Evolutionary conservation across 2,888 invertebrate species (phyloP), one percentile per base, ranked within the genome.

Genomic region (Mythimna pallens): DNA sequence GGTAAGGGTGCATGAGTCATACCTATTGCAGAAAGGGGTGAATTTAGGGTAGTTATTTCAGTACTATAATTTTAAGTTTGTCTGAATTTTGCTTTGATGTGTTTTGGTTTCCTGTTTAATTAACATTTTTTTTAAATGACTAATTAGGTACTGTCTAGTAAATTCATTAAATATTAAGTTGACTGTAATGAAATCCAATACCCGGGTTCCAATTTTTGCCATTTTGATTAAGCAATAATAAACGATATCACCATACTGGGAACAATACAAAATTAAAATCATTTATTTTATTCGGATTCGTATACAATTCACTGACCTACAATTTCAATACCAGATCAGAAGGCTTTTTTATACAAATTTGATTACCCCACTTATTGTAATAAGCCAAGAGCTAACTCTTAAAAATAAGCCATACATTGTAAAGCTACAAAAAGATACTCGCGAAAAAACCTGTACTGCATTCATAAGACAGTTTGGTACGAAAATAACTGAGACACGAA

Each of bases 401-500:
- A 36, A 40, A 66, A 54, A 61, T 25, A 47, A n/a, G 22, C 61
- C 14, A 25, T 55, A 55, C 34, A 67, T 61, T 50, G 36, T 52
- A 43, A 14, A 22, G 47, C 22, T 20, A 25, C 66, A 78, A 80
- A 65, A 78, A 65, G 52, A 72, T 54, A 55, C 54, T 58, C 25
- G 14, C 25, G n/a, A 54, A 57, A 57, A 82, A 81, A 70, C 69
- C 59, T 59, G 83, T 70, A 65, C 73, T 64, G 54, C 66, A 68
- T 70, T 68, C 58, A 63, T 63, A 74, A 81, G 71, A 65, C 73
- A 76, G 64, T 73, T 72, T 71, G 62, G 61, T 80, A 73, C 67
- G 71, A 75, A 85, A 79, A 86, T 82, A 85, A 68, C 73, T 69
- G 71, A 70, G 80, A 73, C 72, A 67, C 40, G 71, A 68, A 74